These are phyloP conservation scores for Zoanthus sociatus DNA, from an alignment of 92 coral and sea anemone genomes.

Conservation along the genomic window DNA sequence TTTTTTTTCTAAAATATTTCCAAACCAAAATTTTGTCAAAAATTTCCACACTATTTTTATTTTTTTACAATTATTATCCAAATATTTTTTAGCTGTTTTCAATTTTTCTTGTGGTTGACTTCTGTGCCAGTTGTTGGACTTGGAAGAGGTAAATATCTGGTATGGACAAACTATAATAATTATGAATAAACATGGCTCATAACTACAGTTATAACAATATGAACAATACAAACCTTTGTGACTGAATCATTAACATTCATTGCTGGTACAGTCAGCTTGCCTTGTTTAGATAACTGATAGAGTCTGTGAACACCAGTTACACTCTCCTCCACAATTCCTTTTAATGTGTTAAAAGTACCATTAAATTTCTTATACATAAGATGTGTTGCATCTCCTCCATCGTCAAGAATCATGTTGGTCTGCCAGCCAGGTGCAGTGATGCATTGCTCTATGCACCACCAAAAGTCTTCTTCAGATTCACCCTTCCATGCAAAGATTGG, in stretches of 20 bases:
- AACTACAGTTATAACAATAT: no score
- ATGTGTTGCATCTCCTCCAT: constrained; percentile 99
- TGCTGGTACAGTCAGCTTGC: constrained; percentile 96
- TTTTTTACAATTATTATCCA: no score
- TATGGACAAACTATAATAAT: no score
- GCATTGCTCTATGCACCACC: constrained; percentile 99
- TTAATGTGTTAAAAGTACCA: constrained; percentile 95
- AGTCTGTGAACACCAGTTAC: constrained; percentile 99
- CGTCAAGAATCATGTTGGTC: constrained; percentile 97
- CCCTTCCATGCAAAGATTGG: constrained; percentile 99
- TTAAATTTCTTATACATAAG: constrained; percentile 98
- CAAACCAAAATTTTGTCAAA: no score
- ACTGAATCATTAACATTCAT: constrained; percentile 99
- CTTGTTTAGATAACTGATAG: constrained; percentile 97
- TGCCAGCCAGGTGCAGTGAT: constrained; percentile 95
- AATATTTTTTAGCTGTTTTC: no score
- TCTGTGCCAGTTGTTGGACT: no score
- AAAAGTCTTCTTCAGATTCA: constrained; percentile 97
- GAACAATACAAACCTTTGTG: constrained; percentile 72
- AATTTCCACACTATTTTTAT: no score
- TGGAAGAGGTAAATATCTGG: no score
- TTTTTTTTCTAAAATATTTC: no score
- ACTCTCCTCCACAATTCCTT: constrained; percentile 99
- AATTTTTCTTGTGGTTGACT: no score
- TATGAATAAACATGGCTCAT: no score